These are phyloP conservation scores for Paratilapia polleni DNA, from an alignment of 2,113 vertebrate species.

Conservation along the genomic window DNA sequence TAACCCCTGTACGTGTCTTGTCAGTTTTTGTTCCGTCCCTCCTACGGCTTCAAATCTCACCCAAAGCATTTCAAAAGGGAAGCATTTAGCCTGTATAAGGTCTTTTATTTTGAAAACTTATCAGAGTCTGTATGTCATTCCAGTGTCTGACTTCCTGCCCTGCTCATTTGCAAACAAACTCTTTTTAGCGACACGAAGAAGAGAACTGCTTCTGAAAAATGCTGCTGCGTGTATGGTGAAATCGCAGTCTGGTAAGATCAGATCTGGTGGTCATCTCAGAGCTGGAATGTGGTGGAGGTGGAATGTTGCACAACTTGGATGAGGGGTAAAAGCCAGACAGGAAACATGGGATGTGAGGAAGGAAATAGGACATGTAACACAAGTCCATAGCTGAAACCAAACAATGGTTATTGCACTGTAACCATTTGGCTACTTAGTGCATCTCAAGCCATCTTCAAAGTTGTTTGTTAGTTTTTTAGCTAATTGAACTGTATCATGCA, in stretches of 20 bases:
- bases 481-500: background rate
- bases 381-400: background rate
- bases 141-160: background rate
- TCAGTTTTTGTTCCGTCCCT: background rate
- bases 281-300: background rate
- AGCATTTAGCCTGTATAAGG: background rate
- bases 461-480: background rate
- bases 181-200: no score
- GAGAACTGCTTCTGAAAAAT: no score
- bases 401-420: background rate
- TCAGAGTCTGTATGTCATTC: background rate
- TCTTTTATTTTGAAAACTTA: background rate
- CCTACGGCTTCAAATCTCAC: background rate
- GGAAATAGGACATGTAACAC: background rate
- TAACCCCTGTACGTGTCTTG: background rate
- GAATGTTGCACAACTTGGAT: background rate
- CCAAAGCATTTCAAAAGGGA: background rate
- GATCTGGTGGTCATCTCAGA: no score
- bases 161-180: no score
- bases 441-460: background rate
- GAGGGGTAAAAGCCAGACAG: background rate
- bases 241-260: no score
- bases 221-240: no score
- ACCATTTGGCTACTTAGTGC: background rate
- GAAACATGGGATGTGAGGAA: background rate